phyloP scores from a whole-genome alignment of 2,797 vertebrate species.

The Chromis chromis region DNA sequence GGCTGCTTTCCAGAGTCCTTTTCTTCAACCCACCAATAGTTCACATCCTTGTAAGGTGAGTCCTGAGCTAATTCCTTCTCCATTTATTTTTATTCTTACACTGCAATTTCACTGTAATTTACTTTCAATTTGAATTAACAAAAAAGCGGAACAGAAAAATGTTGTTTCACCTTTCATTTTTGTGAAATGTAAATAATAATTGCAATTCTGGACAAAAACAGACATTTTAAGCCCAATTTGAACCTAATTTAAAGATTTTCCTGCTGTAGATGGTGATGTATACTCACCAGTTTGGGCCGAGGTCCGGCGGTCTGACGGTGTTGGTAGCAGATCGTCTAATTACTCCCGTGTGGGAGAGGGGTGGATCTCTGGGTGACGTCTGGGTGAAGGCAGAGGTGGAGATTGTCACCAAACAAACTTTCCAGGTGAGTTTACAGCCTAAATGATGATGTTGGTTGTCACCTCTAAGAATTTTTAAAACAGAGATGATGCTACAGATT shows the following conservation, averaged over 20 bases:
- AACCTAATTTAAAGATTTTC: neutral
- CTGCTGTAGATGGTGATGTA: constrained; percentile 89
- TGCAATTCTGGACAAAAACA: too few relatives aligned
- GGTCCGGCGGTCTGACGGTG: constrained; percentile 81
- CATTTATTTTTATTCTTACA: neutral
- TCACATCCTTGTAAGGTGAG: constrained; percentile 84
- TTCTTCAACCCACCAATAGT: constrained; percentile 73
- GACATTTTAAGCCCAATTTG: neutral
- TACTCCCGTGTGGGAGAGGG: constrained; percentile 80
- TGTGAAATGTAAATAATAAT: too few relatives aligned
- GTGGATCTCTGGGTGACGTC: constrained; percentile 87
- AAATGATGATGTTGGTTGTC: too few relatives aligned
- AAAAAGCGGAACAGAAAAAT: too few relatives aligned
- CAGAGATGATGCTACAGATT: neutral
- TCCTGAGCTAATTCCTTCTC: neutral
- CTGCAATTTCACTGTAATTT: neutral
- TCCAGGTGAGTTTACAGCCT: constrained; percentile 81
- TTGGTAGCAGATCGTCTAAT: constrained; percentile 75
- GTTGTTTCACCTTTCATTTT: too few relatives aligned
- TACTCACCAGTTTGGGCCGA: constrained; percentile 88
- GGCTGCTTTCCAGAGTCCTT: constrained; percentile 83
- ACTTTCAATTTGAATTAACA: too few relatives aligned
- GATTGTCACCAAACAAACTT: constrained; percentile 72
- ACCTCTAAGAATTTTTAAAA: neutral
- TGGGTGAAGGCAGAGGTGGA: constrained; percentile 92